Conservation (phyloP, 2,113 vertebrate genomes). For the Galeopterus variegatus region DNA sequence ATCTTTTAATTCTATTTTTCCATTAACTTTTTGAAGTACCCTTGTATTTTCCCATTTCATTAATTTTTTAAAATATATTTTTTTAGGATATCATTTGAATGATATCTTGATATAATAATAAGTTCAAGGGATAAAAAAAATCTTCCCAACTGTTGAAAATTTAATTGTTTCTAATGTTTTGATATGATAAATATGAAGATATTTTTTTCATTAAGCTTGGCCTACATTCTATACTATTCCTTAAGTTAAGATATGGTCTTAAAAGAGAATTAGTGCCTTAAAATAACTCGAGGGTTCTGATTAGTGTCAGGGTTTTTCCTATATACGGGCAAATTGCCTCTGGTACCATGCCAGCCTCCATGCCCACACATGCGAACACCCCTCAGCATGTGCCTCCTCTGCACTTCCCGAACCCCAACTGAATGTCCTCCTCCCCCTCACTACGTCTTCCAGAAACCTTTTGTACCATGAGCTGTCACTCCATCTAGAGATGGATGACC, state of each 20-base stretch:
- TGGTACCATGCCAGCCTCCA: neutral
- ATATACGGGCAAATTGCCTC: neutral
- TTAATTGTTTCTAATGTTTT: neutral
- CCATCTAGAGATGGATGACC: neutral
- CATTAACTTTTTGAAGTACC: too few relatives aligned
- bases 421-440: neutral
- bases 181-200: neutral
- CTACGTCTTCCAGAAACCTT: neutral
- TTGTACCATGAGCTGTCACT: neutral
- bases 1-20: too few relatives aligned
- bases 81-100: neutral
- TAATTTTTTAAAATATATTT: neutral
- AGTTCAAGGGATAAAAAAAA: neutral
- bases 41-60: neutral
- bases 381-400: neutral
- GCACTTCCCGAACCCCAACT: neutral
- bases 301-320: neutral
- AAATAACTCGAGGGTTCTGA: neutral
- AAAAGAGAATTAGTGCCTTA: neutral
- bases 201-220: neutral
- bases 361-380: neutral
- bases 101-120: neutral
- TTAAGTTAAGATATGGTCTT: neutral
- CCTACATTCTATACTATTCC: neutral
- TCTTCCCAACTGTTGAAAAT: neutral